These are phyloP conservation scores for Hypercompe scribonia DNA, from an alignment of 2,888 invertebrate genomes.

Conservation along the genomic window DNA sequence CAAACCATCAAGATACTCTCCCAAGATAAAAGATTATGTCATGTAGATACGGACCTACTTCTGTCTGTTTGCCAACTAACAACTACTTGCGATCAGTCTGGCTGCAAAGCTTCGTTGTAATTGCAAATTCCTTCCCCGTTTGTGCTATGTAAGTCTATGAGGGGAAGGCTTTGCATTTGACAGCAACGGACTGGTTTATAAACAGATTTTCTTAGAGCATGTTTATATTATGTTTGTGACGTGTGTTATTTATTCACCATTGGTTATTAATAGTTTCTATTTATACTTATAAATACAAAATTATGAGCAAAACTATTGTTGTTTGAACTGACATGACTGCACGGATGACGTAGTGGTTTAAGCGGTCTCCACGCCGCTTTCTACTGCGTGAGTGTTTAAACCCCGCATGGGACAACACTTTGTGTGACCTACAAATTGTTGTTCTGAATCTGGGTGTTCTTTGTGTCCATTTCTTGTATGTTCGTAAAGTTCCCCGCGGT, in stretches of 20 bases:
- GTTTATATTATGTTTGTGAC: conserved; percentile 2
- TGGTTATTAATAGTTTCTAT: background rate
- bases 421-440: too few relatives aligned
- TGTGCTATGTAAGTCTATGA: conserved; percentile 14
- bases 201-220: conserved; percentile 6
- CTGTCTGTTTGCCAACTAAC: conserved; percentile 17
- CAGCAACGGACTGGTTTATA: conserved; percentile 10
- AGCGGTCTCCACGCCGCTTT: too few relatives aligned
- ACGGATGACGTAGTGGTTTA: too few relatives aligned
- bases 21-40: background rate
- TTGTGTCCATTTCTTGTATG: too few relatives aligned
- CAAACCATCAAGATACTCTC: background rate
- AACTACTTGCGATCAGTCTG: conserved; percentile 18
- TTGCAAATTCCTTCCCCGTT: conserved; percentile 24
- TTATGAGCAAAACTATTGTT: too few relatives aligned
- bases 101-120: conserved; percentile 23
- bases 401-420: too few relatives aligned
- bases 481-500: too few relatives aligned
- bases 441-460: too few relatives aligned
- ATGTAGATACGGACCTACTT: background rate
- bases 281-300: too few relatives aligned
- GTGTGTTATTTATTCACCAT: background rate
- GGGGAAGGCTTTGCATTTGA: conserved; percentile 17
- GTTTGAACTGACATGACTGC: too few relatives aligned
- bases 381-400: too few relatives aligned